A percentile compares a stretch with the other conserved stretches of the same genome.
Evolutionary conservation across 1,140 invertebrate species (phyloP).

Genomic region (Atta texana): DNA sequence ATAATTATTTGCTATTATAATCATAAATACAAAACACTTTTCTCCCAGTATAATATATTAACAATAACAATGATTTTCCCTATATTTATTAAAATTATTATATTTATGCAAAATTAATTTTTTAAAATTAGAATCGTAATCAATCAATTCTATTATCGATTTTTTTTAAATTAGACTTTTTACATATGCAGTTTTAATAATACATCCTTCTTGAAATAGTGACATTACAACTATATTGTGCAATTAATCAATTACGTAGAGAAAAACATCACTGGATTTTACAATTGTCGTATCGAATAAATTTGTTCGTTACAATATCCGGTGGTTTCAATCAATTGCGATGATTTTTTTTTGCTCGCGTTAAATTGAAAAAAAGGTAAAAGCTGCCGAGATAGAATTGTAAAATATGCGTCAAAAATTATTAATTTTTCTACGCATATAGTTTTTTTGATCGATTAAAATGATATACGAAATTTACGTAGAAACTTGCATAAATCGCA

Average conservation of each 20-base stretch:
- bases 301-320: slow-evolving; percentile 24
- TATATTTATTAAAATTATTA: neutral
- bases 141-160: too few species aligned
- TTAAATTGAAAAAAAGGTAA: slow-evolving; percentile 58
- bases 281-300: slow-evolving; percentile 14
- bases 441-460: slow-evolving; percentile 22
- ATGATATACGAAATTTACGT: neutral
- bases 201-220: neutral
- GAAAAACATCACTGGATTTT: neutral
- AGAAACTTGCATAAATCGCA: neutral
- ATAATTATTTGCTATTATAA: too few species aligned
- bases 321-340: slow-evolving; percentile 2
- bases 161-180: neutral
- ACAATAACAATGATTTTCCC: neutral
- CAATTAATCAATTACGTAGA: neutral
- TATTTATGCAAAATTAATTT: too few species aligned
- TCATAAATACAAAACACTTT: too few species aligned
- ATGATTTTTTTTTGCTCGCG: slow-evolving; percentile 21
- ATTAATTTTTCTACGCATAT: slow-evolving; percentile 67
- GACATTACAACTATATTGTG: neutral
- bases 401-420: slow-evolving; percentile 61
- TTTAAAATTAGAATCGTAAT: too few species aligned
- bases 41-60: neutral
- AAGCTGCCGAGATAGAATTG: slow-evolving; percentile 67
- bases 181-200: neutral